Conservation (phyloP, 1,140 invertebrate species). For the Drosophila obscura region DNA sequence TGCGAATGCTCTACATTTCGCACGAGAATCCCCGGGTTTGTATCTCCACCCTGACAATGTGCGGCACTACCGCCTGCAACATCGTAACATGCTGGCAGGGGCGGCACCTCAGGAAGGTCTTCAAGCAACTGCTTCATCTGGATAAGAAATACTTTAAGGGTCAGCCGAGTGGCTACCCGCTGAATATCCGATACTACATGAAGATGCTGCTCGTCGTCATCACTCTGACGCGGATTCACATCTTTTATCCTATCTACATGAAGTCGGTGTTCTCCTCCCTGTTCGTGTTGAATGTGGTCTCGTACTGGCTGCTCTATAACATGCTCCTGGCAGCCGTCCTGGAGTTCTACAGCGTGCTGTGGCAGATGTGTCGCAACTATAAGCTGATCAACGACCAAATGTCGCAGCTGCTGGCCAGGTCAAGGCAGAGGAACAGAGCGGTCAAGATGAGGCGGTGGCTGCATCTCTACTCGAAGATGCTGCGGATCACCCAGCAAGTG, state of each 20-base stretch:
- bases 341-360: constrained; percentile 27
- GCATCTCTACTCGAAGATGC: constrained; percentile 16
- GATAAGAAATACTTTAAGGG: constrained; percentile 12
- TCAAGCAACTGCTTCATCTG: constrained; percentile 7
- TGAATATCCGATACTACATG: constrained; percentile 7
- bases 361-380: constrained; percentile 39
- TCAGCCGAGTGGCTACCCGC: background rate
- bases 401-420: background rate
- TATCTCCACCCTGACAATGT: constrained; percentile 33
- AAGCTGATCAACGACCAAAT: constrained; percentile 26
- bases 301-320: constrained; percentile 32
- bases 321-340: constrained; percentile 32
- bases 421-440: background rate
- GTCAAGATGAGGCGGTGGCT: background rate
- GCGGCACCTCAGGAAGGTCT: background rate
- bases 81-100: constrained; percentile 35
- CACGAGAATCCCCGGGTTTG: constrained; percentile 3
- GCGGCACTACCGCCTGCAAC: background rate
- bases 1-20: constrained; percentile 20
- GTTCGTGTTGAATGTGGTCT: constrained; percentile 18
- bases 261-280: background rate
- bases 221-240: constrained; percentile 21
- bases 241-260: constrained; percentile 39
- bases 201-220: constrained; percentile 21
- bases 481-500: background rate